A percentile compares a stretch with the other conserved stretches of the same genome.
Conservation (phyloP, 2,797 vertebrate genomes). For the Pangasius sanitwongsei region DNA sequence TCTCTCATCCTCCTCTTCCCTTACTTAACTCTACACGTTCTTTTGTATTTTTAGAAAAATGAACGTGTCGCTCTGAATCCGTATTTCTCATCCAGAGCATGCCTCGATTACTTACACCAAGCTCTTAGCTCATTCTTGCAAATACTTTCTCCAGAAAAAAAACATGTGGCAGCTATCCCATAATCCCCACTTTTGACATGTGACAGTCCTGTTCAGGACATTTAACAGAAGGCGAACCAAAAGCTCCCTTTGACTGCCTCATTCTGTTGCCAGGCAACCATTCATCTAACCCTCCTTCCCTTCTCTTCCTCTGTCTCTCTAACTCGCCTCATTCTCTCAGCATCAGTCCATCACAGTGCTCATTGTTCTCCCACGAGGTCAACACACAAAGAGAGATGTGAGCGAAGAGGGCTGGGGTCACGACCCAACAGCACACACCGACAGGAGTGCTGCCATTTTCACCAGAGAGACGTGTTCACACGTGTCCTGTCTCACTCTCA, state of each 20-base stretch:
- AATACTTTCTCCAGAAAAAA: background rate
- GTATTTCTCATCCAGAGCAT: background rate
- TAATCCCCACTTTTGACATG: constrained; percentile 50
- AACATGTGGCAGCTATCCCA: constrained; percentile 22
- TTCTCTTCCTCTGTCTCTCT: constrained; percentile 47
- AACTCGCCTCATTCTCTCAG: constrained; percentile 47
- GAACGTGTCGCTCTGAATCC: background rate
- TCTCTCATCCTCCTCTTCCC: constrained; percentile 23
- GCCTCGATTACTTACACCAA: background rate
- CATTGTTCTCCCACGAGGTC: constrained; percentile 41
- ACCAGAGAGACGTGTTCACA: constrained; percentile 8
- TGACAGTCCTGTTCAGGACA: constrained; percentile 58
- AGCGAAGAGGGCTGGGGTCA: constrained; percentile 22
- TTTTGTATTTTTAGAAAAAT: constrained; percentile 22
- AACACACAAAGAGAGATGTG: constrained; percentile 22
- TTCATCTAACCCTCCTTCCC: constrained; percentile 62
- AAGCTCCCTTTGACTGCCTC: constrained; percentile 60
- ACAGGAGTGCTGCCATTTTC: constrained; percentile 28
- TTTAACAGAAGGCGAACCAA: constrained; percentile 54
- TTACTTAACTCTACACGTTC: constrained; percentile 12
- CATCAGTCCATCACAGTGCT: constrained; percentile 33
- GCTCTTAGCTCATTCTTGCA: background rate
- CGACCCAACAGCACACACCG: constrained; percentile 1
- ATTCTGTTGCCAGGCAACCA: constrained; percentile 75
- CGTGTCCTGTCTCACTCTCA: constrained; percentile 29